These are phyloP conservation scores for Penaeus indicus DNA, from an alignment of 1,140 invertebrate species.

Conservation along the genomic window DNA sequence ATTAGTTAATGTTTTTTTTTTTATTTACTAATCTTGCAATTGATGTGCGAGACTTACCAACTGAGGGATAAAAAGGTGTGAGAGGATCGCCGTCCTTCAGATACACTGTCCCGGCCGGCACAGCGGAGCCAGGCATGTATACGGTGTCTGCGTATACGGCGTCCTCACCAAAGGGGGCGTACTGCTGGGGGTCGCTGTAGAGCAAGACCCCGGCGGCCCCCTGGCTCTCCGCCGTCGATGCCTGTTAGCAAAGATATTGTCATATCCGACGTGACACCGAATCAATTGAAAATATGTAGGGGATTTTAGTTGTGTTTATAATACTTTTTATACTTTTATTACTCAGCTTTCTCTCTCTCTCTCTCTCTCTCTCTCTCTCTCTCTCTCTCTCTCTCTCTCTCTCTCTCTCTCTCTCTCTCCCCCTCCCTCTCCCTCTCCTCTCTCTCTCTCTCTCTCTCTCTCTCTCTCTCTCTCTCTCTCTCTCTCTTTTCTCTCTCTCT, in stretches of 20 bases:
- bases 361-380: background rate
- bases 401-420: too few species aligned
- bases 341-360: background rate
- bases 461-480: background rate
- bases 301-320: background rate
- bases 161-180: constrained; percentile 29
- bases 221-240: background rate
- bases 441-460: background rate
- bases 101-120: constrained; percentile 47
- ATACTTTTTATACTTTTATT: background rate
- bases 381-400: background rate
- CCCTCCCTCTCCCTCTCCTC: too few species aligned
- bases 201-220: constrained; percentile 21
- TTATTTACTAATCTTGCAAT: background rate
- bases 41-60: constrained; percentile 36
- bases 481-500: too few species aligned
- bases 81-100: constrained; percentile 52
- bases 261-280: background rate
- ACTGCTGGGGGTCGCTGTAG: background rate
- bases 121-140: constrained; percentile 48
- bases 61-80: constrained; percentile 59
- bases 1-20: background rate
- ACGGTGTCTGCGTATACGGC: constrained; percentile 51
- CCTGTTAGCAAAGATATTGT: background rate
- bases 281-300: background rate